Percentiles rank a stretch among this genome's conserved stretches.
These are phyloP conservation scores for Corynorhinus townsendii DNA, from an alignment of 2,113 vertebrate genomes.

Conservation along the genomic window DNA sequence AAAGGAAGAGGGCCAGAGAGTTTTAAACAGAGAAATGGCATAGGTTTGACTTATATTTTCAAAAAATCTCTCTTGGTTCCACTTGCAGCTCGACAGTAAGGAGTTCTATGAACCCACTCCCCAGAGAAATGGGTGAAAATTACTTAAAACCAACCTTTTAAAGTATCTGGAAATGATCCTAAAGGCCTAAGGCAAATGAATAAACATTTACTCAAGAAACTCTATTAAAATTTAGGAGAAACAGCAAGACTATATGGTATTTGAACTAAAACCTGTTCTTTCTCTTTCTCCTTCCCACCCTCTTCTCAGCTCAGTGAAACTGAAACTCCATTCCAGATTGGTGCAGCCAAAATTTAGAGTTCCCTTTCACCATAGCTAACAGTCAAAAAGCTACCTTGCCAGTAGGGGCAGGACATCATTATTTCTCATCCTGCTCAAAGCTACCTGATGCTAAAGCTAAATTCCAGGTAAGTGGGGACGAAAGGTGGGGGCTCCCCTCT, in stretches of 20 bases:
- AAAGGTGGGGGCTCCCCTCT: not conserved
- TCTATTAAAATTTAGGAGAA: slow-evolving; percentile 10
- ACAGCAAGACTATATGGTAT: not conserved
- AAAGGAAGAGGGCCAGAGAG: not conserved
- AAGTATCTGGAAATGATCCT: not conserved
- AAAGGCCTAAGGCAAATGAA: not conserved
- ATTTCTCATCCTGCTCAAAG: not conserved
- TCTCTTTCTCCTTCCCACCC: not conserved
- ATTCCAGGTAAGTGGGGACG: not conserved
- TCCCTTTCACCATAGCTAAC: not conserved
- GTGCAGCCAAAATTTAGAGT: not conserved
- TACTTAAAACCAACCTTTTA: not conserved
- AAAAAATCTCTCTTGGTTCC: not conserved
- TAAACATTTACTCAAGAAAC: slow-evolving; percentile 15
- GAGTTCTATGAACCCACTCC: not conserved
- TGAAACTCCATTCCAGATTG: not conserved
- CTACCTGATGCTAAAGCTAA: not conserved
- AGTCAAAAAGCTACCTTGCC: not conserved
- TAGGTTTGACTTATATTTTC: not conserved
- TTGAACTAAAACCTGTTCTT: not conserved
- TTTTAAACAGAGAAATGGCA: not conserved
- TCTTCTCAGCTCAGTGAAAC: not conserved
- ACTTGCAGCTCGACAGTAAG: not conserved
- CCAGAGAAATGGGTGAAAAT: not conserved
- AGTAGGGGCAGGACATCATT: not conserved